Evolutionary conservation across 2,113 vertebrate species (phyloP), one percentile per base, ranked within the genome.

Genomic region (Pogona vitticeps): DNA sequence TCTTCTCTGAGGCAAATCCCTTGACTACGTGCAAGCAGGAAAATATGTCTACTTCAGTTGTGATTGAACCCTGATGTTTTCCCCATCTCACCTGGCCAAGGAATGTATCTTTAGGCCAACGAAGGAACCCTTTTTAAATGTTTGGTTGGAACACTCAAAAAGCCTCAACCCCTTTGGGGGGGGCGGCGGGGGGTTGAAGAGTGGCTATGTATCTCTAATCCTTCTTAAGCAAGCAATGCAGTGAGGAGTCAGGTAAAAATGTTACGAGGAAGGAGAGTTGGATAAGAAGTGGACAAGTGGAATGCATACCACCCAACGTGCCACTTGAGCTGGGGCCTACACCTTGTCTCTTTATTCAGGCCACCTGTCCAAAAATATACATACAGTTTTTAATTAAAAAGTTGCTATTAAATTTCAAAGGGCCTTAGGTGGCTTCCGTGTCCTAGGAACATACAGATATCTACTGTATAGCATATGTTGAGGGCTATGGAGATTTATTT

Each of bases 401-500:
- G 78, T 80, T 65, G 65, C 76, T 56, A 85, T 79, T 56, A 70
- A 90, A 52, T 23, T 89, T 85, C 56, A 88, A 84, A 61, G 52
- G 83, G 80, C 83, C 80, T 33, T 90, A 83, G 88, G 88, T 88
- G 81, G 79, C 21, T 90, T 80, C 28, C 76, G 38, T 36, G 61
- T 88, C 90, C 79, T 90, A 68, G 84, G 83, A 87, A 90, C 65
- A 76, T 2, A 1, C 78, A 84, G 77, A 61, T 42, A 73, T 0
- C 0, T 77, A 70, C 0, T 0, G 82, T 88, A 76, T 28, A 40
- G n/a, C 1, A 0, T 59, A 82, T 61, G 72, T 78, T 59, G 2
- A 2, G 18, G 79, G 85, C 46, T 85, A 89, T 78, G 33, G 63
- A 70, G 46, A 68, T 93, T 88, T 86, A 82, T 92, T 91, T 84